Base-by-base conservation (phyloP, 2,888 invertebrate species). In the Papilio demoleus region DNA sequence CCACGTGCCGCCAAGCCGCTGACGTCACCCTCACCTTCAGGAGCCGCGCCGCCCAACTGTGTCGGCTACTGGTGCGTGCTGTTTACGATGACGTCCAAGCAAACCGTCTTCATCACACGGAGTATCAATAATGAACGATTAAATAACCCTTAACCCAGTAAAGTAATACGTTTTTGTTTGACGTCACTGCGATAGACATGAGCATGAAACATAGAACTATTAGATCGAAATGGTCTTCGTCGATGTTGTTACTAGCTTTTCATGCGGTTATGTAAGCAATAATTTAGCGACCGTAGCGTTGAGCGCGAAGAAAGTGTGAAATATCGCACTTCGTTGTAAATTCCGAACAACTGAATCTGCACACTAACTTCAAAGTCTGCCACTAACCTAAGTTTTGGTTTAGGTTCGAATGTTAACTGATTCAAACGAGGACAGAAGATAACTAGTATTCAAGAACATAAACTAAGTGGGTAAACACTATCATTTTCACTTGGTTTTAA, bases 1-100 rank as follows among this genome's bases (percentile, higher is more conserved):
- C 91, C 92, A 91, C 91, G 90, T 90, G 89, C 88, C 83, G 82
- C 81, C 85, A 84, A 83, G 78, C 76, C 79, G 81, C 75, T 91
- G 88, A 90, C 90, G 90, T 90, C 91, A 91, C 78, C 81, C 12
- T 17, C 27, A 40, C 58, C 82, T 81, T 73, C 84, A 82, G 85
- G 82, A 84, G 82, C 60, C 77, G 81, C 76, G 77, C 77, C 68
- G 67, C 72, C 86, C 86, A 82, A 81, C 84, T 84, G 83, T 81
- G 84, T 75, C 77, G 77, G 72, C 76, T 82, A 79, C 72, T 77
- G 76, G 83, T 87, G 84, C 87, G 82, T 83, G 81, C 81, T 84
- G 79, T 81, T 81, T 85, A 84, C 87, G 87, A 84, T 87, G 88
- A 83, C 79, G 75, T 76, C 80, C 81, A 89, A 87, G 88, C 86